phyloP scores from a whole-genome alignment of 2,888 invertebrate genomes.

The Leucophenga maculata region DNA sequence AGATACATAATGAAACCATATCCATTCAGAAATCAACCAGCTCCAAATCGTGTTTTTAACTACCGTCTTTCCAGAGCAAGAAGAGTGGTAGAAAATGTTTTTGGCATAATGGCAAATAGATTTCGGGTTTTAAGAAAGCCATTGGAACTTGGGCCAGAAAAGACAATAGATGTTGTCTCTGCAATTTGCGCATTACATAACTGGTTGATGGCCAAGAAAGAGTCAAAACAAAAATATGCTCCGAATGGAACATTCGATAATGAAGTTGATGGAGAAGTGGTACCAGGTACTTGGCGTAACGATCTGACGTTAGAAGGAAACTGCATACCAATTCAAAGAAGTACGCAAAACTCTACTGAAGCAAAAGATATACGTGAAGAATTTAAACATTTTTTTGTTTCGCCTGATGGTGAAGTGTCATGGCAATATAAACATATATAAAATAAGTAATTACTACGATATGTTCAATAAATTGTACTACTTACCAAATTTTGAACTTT shows the following conservation, averaged over 20 bases:
- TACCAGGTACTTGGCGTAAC: constrained; percentile 31
- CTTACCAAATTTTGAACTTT: constrained; percentile 16
- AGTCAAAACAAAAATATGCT: too few relatives aligned
- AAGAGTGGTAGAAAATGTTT: too few relatives aligned
- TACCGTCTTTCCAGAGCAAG: too few relatives aligned
- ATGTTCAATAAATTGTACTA: constrained; percentile 21
- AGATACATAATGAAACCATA: too few relatives aligned
- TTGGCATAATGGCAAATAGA: too few relatives aligned
- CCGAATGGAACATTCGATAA: constrained; percentile 33
- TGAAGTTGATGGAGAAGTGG: constrained; percentile 31
- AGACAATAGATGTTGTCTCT: too few relatives aligned
- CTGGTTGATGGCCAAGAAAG: constrained; percentile 33
- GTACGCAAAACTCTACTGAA: constrained; percentile 31
- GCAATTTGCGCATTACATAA: constrained; percentile 24
- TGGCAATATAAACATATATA: constrained; percentile 18
- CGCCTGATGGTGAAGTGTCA: constrained; percentile 19
- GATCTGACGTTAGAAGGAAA: constrained; percentile 29
- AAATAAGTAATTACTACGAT: constrained; percentile 14
- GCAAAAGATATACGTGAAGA: constrained; percentile 34
- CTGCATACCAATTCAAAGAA: constrained; percentile 33
- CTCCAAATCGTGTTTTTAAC: too few relatives aligned
- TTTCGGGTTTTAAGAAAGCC: too few relatives aligned
- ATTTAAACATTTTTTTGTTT: constrained; percentile 28
- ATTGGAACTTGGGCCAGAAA: too few relatives aligned
- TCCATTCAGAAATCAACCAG: too few relatives aligned